Conservation (phyloP, 2,113 vertebrate species). For the Muscicapa adusta region DNA sequence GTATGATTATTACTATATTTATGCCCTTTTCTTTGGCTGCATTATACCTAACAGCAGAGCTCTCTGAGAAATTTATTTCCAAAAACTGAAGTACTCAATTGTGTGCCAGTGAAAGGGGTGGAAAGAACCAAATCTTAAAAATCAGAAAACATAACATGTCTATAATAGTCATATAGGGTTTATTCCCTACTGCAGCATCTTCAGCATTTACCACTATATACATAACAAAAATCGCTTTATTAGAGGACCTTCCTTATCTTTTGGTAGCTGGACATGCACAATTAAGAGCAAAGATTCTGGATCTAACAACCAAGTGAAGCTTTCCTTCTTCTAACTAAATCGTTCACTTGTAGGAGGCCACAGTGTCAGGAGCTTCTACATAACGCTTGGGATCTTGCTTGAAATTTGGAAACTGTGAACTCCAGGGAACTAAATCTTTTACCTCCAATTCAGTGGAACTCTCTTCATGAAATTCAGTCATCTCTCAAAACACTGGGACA, state of each 20-base stretch:
- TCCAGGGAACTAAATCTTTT: background rate
- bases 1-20: background rate
- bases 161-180: background rate
- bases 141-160: background rate
- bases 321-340: background rate
- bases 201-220: background rate
- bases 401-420: background rate
- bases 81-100: background rate
- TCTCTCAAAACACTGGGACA: background rate
- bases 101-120: background rate
- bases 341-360: background rate
- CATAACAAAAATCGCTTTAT: background rate
- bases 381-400: accelerated
- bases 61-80: background rate
- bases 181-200: background rate
- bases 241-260: background rate
- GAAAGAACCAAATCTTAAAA: background rate
- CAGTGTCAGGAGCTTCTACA: background rate
- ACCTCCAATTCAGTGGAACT: background rate
- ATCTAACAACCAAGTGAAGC: background rate
- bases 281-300: background rate
- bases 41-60: background rate
- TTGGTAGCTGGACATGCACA: background rate
- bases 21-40: background rate
- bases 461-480: background rate